phyloP scores from a whole-genome alignment of 2,797 vertebrate genomes.

The Podarcis lilfordi region DNA sequence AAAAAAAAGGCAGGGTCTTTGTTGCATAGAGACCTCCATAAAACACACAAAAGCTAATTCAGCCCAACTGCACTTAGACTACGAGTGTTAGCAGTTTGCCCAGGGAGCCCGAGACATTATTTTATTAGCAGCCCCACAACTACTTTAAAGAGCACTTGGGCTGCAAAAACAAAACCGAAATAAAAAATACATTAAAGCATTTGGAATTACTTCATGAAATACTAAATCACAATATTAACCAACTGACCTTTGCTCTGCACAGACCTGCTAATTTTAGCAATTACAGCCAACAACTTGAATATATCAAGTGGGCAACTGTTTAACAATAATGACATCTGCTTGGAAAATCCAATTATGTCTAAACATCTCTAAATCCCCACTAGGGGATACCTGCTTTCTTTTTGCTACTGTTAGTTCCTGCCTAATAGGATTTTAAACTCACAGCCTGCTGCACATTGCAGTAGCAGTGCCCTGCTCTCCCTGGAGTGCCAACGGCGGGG shows the following conservation, averaged over 20 bases:
- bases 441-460: slow-evolving; percentile 64
- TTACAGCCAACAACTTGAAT: slow-evolving; percentile 88
- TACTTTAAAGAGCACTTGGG: slow-evolving; percentile 72
- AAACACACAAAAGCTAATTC: neutral
- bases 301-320: slow-evolving; percentile 88
- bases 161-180: slow-evolving; percentile 57
- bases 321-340: slow-evolving; percentile 88
- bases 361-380: slow-evolving; percentile 79
- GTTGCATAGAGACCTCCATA: fast-evolving
- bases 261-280: slow-evolving; percentile 90
- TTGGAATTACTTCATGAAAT: slow-evolving; percentile 80
- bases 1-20: fast-evolving
- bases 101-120: slow-evolving; percentile 52
- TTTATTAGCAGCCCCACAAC: slow-evolving; percentile 69
- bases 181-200: slow-evolving; percentile 73
- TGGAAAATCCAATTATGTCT: slow-evolving; percentile 87
- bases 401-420: slow-evolving; percentile 72
- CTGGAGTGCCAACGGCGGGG: slow-evolving; percentile 65
- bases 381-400: slow-evolving; percentile 79
- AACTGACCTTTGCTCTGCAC: slow-evolving; percentile 85
- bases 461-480: slow-evolving; percentile 62
- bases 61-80: fast-evolving
- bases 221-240: slow-evolving; percentile 76
- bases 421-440: slow-evolving; percentile 80
- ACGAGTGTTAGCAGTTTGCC: neutral